Evolutionary conservation across 64 coral and sea anemone genomes (phyloP), one percentile per base, ranked within the genome.

Genomic region (Cladopsammia gracilis): DNA sequence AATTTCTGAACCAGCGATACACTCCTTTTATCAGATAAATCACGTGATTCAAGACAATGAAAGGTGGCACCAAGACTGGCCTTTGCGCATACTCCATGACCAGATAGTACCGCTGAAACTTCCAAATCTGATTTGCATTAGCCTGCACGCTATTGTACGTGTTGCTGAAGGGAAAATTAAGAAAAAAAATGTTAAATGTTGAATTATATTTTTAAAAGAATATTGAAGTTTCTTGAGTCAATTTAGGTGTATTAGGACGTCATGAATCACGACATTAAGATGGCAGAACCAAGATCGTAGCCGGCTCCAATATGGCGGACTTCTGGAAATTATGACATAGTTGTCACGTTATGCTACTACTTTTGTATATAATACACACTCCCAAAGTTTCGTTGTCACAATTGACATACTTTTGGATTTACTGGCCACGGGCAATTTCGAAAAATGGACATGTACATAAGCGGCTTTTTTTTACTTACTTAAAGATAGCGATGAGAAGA

Each of bases 401-500:
- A 10, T 12, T 56, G 5, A 56, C 1, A 56, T 12, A 6, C 2
- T 56, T 7, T 12, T 12, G 53, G 12, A 56, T 56, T 3, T 80
- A 34, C 34, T 34, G 34, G 53, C 20, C 52, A 12, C 7, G 34
- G 34, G 34, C 34, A 34, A 34, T 34, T 34, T 34, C 34, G 34
- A 34, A 34, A 34, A 34, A 34, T 34, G 34, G 34, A 34, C 34
- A n/a, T n/a, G 25, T 47, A 62, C 0, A 88, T 7, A 20, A 4
- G 60, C n/a, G 19, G 6, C 14, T 46, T 64, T 9, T 24, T 59
- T 22, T 1, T 14, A 89, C 95, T 91, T 51, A 97, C 95, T 97
- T 97, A 88, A 97, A 97, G 57, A 97, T 97, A 49, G 95, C 95
- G 22, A 97, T 97, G 44, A 97, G 91, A 44, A 97, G 92, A 77